Base-by-base conservation (phyloP, 1,140 invertebrate genomes). In the Cyclina sinensis region DNA sequence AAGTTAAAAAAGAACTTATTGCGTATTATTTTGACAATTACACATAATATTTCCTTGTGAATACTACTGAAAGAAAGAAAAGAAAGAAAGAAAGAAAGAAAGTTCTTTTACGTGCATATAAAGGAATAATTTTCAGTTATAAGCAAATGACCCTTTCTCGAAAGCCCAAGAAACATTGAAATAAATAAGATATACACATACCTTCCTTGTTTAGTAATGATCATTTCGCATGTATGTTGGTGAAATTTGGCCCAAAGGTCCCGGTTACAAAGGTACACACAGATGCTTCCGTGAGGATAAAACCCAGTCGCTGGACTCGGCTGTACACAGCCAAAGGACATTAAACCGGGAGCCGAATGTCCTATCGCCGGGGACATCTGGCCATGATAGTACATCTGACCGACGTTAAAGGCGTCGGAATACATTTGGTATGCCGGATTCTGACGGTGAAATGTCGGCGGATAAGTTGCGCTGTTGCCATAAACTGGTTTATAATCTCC, bases 191-290 rank as follows among this genome's bases (percentile, higher is more conserved):
- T n/a, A n/a, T n/a, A 14, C 21, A 91, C 97, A 97, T 97, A 99
- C 99, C 99, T 97, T 96, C 99, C 99, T 96, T 98, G 99, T 96
- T 99, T 99, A 89, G 99, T 99, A 96, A 99, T 99, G 96, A 99
- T 99, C 99, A 99, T 99, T 90, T 99, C 99, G 86, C 99, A 99
- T 92, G 98, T 98, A 84, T 99, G 97, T 94, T 98, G 98, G 96
- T 99, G 98, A 95, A 99, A 99, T 96, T 99, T 99, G 96, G 99
- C 97, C 99, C 99, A 99, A 83, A 99, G 97, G 93, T 99, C 98
- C 85, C 94, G 92, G 87, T 96, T 96, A 65, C 91, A 92, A 79
- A 96, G 90, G 43, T 95, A 94, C 3, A 96, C 95, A 65, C 90
- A 93, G 0, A 87, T 59, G 30, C 76, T 87, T 16, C 76, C 76